Base-by-base conservation (phyloP, 2,797 vertebrate species). In the Pagetopsis macropterus region DNA sequence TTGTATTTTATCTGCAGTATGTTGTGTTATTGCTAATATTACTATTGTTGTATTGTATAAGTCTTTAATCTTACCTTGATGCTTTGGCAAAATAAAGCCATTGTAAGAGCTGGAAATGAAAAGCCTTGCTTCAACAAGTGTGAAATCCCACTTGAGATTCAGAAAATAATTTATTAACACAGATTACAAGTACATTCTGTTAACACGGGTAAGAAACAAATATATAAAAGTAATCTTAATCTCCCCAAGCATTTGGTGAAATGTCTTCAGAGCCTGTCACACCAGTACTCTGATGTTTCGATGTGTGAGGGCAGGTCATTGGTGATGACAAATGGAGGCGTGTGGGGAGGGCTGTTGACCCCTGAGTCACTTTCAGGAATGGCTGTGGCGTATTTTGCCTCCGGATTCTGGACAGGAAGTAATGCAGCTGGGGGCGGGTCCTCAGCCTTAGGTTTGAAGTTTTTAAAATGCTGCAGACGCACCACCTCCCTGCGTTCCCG, bases 281-380 rank as follows among this genome's bases (percentile, higher is more conserved):
- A 96, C 90, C 95, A 94, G 63, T 95, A 95, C 74, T 96, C 89
- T 23, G 95, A 93, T 13, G 94, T 94, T 64, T 95, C 94, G 15
- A 92, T 88, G 1, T 87, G 87, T 1, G 92, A 94, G 54, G 94
- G 93, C 0, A 92, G 51, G 43, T 93, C 48, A 49, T 88, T 85
- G 73, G 89, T 85, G 83, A 84, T 88, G 46, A 89, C 85, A 9
- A 78, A 84, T 4, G 93, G 92, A 16, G 92, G 92, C 2, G 90
- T 93, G 60, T 91, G 88, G 6, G 89, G 89, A 15, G 91, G 93
- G 70, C 94, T 72, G 90, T 93, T 2, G 87, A 95, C 90, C 80
- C 93, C 91, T 0, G 91, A 93, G 85, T 94, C 91, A 1, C 84
- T 85, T 69, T 91, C 91, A 12, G 72, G 84, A 52, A 75, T 55